Base-by-base conservation (phyloP, 2,797 vertebrate genomes). In the Dallia pectoralis region DNA sequence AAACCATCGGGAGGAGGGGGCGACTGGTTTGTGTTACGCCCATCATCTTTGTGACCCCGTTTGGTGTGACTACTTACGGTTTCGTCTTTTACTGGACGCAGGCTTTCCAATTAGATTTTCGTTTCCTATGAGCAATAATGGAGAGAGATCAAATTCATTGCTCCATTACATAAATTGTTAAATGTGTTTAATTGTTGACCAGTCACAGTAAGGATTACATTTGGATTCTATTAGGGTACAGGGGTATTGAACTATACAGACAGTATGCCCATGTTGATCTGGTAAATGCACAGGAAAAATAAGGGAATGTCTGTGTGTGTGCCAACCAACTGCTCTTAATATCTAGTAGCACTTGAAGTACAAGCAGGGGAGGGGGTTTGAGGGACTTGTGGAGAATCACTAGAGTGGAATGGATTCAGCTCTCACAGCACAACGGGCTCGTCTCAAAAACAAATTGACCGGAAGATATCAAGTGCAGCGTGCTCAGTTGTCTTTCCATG, bases 401-500 rank as follows among this genome's bases (percentile, higher is more conserved):
- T n/a, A n/a, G 67, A 29, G 19, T n/a, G 19, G 63, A 66, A n/a
- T n/a, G 40, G 30, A 66, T 9, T 19, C 63, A 66, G 19, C 30
- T 40, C 63, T 66, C 63, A 1, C 63, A 66, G 18, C 33, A 7
- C 63, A 19, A 32, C 7, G 8, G 22, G 63, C 63, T 66, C 63
- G 40, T n/a, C 63, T 66, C 36, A 32, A 66, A 66, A 36, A 36
- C 7, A 33, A 33, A 66, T 66, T 32, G 63, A 66, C 36, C 33
- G 5, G 14, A 11, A 22, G 30, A 33, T n/a, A 11, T 40, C 19
- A 18, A 19, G 63, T 66, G 63, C 14, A 14, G 61, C 22, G 18
- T 40, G 32, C 9, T 56, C 22, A 3, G 4, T 9, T 56, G n/a
- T 22, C 6, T 4, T 9, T 3, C 63, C 4, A 19, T 66, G 63